A percentile compares a stretch with the other conserved stretches of the same genome.
Conservation (phyloP, 2,113 vertebrate genomes). For the Brachypteracias leptosomus region DNA sequence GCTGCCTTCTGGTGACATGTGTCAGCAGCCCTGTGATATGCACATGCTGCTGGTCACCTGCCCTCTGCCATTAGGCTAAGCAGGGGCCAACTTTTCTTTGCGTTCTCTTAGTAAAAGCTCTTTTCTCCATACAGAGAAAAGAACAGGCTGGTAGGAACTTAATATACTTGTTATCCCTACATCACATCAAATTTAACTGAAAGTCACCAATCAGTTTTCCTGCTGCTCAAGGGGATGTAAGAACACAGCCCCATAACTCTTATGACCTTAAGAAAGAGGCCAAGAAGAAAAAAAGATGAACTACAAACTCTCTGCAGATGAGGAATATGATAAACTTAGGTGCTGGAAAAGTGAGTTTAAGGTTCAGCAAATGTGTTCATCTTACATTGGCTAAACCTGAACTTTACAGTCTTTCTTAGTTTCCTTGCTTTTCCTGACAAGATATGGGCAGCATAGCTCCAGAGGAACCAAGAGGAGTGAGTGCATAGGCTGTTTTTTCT, state of each 20-base stretch:
- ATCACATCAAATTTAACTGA: neutral
- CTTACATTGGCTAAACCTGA: neutral
- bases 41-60: neutral
- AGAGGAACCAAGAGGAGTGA: neutral
- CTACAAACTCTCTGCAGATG: neutral
- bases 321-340: neutral
- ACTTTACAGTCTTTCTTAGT: neutral
- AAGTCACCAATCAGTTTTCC: neutral
- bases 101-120: neutral
- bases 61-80: neutral
- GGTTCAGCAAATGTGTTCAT: neutral
- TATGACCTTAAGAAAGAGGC: neutral
- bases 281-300: neutral
- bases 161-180: neutral
- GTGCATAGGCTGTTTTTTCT: neutral
- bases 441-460: neutral
- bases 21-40: fast-evolving
- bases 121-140: neutral
- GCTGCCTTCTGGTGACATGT: neutral
- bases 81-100: neutral
- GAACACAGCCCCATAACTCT: neutral
- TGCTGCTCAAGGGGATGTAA: neutral
- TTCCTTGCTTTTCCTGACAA: neutral
- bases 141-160: neutral
- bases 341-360: neutral